Evolutionary conservation across 2,888 invertebrate species (phyloP).

Genomic region (Hyalella azteca): DNA sequence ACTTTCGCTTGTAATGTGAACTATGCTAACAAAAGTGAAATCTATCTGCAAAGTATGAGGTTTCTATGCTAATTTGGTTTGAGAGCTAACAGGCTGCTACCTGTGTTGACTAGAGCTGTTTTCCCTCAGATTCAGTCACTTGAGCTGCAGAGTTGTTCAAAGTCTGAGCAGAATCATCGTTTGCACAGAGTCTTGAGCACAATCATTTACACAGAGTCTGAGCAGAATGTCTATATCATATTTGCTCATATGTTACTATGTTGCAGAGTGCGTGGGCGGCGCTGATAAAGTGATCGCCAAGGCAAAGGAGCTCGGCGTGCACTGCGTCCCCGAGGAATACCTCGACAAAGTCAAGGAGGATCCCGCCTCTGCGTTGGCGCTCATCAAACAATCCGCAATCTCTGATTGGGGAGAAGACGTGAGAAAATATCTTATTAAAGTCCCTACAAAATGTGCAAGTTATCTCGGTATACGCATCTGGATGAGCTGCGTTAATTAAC

Average conservation of each 20-base stretch:
- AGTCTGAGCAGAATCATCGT: background rate
- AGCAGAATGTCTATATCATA: background rate
- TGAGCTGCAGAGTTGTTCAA: background rate
- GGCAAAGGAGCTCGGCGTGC: constrained; percentile 74
- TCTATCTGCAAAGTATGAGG: too few species aligned
- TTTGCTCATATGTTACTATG: background rate
- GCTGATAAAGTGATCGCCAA: constrained; percentile 72
- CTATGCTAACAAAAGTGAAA: too few species aligned
- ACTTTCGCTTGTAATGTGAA: too few species aligned
- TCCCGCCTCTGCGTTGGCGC: constrained; percentile 42
- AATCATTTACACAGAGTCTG: background rate
- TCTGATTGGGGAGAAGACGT: constrained; percentile 64
- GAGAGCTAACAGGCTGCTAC: background rate
- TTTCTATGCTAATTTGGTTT: too few species aligned
- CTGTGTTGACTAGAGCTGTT: background rate
- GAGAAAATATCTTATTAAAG: constrained; percentile 57
- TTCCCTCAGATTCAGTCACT: background rate
- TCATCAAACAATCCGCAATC: constrained; percentile 62
- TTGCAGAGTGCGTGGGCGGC: constrained; percentile 71
- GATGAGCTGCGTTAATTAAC: background rate
- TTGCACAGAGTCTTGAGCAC: background rate
- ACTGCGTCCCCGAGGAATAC: constrained; percentile 80
- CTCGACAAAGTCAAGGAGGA: constrained; percentile 66
- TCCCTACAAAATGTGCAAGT: background rate
- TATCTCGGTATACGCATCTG: background rate